A percentile compares a stretch with the other conserved stretches of the same genome.
phyloP scores from a whole-genome alignment of 2,113 vertebrate species.

The Morphnarchus princeps region DNA sequence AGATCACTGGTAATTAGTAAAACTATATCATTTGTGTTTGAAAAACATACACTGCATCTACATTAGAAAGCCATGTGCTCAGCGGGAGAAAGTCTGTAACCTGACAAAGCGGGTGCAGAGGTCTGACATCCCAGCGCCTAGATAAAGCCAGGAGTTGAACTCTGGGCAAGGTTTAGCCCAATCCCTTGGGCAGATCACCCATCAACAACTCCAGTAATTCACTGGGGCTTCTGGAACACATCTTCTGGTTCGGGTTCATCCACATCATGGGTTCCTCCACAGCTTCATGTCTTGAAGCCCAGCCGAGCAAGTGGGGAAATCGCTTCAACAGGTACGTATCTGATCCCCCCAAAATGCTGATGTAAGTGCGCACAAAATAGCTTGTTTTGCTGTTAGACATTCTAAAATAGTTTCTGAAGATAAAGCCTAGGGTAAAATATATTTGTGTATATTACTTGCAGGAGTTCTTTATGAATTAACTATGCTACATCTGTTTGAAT shows the following conservation, averaged over 20 bases:
- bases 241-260: not conserved
- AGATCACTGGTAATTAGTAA: not conserved
- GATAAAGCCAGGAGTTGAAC: not conserved
- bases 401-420: not conserved
- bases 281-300: not conserved
- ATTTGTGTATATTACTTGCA: not conserved
- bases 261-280: accelerated
- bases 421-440: not conserved
- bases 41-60: not conserved
- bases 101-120: not conserved
- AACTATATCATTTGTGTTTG: not conserved
- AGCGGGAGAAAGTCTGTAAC: not conserved
- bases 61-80: not conserved
- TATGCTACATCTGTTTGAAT: not conserved
- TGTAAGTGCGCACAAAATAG: not conserved
- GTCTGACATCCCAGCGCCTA: not conserved
- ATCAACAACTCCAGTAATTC: not conserved
- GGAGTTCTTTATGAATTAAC: not conserved
- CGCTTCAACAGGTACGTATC: not conserved
- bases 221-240: not conserved
- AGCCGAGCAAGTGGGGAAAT: accelerated
- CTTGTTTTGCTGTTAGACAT: not conserved
- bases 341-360: not conserved
- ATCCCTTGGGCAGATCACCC: not conserved
- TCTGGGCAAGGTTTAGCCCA: not conserved